Percentiles rank a stretch among this genome's conserved stretches.
phyloP scores from a whole-genome alignment of 2,797 vertebrate genomes.

The Agapornis canus region DNA sequence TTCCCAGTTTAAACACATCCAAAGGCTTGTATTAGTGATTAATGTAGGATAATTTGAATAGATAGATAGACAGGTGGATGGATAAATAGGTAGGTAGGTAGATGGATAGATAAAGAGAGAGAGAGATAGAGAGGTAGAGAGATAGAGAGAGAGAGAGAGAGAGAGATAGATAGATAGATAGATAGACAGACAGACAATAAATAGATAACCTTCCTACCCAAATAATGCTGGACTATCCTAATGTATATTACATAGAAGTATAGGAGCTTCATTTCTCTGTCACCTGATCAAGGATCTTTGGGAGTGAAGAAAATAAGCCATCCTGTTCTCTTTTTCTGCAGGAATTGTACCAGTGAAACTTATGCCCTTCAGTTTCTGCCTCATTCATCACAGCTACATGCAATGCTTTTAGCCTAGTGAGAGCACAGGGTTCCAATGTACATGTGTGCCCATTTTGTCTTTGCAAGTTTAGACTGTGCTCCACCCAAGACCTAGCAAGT shows the following conservation, averaged over 20 bases:
- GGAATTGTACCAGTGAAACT: accelerated
- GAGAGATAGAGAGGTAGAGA: too few relatives aligned
- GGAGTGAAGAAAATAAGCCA: neutral
- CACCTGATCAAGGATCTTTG: neutral
- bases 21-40: neutral
- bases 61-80: neutral
- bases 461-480: neutral
- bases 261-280: neutral
- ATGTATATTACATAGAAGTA: neutral
- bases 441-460: neutral
- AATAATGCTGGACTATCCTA: neutral
- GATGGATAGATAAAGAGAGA: too few relatives aligned
- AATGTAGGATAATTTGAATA: neutral
- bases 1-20: neutral
- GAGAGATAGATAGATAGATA: too few relatives aligned
- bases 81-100: neutral
- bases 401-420: neutral
- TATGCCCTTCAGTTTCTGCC: neutral
- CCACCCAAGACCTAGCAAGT: neutral
- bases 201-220: neutral
- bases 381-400: neutral
- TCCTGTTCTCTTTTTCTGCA: neutral
- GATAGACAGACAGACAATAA: neutral
- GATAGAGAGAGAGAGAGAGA: neutral
- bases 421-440: neutral